A percentile compares a stretch with the other conserved stretches of the same genome.
phyloP scores from a whole-genome alignment of 2,888 invertebrate species.

The Acholoe squamosa region DNA sequence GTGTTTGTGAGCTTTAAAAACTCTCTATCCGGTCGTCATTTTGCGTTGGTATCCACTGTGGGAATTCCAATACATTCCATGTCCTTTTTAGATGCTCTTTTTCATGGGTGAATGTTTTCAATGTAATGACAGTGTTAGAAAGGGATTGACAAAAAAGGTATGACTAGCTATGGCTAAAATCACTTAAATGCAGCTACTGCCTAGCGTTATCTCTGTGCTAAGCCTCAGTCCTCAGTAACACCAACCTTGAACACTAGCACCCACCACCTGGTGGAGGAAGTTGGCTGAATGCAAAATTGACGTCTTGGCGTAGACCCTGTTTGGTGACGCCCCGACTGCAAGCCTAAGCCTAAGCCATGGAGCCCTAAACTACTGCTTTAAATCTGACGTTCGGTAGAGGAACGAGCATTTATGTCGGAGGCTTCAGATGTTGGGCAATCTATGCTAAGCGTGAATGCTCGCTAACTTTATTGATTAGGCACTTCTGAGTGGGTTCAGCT shows the following conservation, averaged over 20 bases:
- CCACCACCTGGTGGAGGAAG: no score
- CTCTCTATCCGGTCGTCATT: constrained; percentile 8
- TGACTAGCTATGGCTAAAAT: no score
- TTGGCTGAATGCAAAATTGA: no score
- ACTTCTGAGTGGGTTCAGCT: background rate
- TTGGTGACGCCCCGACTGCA: background rate
- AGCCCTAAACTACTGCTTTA: background rate
- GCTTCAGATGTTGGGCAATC: constrained; percentile 37
- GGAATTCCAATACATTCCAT: background rate
- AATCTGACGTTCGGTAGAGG: background rate
- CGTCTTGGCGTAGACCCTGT: no score
- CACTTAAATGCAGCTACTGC: no score
- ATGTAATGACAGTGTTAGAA: no score
- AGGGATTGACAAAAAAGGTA: no score
- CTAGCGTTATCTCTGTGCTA: no score
- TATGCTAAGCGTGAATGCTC: constrained; percentile 28
- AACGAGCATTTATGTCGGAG: background rate
- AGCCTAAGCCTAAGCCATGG: background rate
- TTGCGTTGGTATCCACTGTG: background rate
- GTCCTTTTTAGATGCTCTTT: no score
- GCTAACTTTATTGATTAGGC: constrained; percentile 26
- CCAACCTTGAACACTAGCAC: no score
- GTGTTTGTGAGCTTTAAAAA: background rate
- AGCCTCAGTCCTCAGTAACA: no score
- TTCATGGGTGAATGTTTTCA: no score